A percentile compares a stretch with the other conserved stretches of the same genome.
Evolutionary conservation across 2,113 vertebrate genomes (phyloP).

Genomic region (Semnornis frantzii): DNA sequence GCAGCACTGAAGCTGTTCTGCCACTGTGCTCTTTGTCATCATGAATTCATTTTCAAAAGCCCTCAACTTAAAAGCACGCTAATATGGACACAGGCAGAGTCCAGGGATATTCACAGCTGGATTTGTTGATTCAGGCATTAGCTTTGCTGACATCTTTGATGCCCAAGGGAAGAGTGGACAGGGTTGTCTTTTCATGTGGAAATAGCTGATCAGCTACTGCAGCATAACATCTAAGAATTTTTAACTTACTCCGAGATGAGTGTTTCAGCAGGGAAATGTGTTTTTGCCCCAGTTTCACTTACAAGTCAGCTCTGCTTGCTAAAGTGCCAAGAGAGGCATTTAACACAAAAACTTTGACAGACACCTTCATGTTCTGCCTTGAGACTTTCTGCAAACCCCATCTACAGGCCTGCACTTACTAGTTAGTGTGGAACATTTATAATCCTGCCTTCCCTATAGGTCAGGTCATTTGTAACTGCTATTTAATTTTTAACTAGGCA

Average conservation of each 20-base stretch:
- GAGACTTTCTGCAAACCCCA: background rate
- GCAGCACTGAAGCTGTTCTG: background rate
- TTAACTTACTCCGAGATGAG: background rate
- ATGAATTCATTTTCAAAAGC: background rate
- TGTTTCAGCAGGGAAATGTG: background rate
- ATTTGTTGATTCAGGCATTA: slow-evolving; percentile 31
- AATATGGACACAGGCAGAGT: background rate
- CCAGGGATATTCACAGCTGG: background rate
- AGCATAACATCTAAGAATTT: background rate
- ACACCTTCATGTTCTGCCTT: background rate
- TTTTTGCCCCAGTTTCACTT: background rate
- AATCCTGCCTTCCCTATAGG: background rate
- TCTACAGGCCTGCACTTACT: background rate
- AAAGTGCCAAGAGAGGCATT: background rate
- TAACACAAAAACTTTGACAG: background rate
- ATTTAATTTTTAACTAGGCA: slow-evolving; percentile 45
- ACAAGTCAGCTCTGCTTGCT: background rate
- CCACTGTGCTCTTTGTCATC: slow-evolving; percentile 13
- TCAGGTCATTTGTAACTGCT: slow-evolving; percentile 20
- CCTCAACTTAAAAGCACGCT: background rate
- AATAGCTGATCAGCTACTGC: slow-evolving; percentile 8
- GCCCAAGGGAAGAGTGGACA: background rate
- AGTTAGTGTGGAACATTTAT: background rate
- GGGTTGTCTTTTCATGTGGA: slow-evolving; percentile 14
- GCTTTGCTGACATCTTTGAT: slow-evolving; percentile 3